Conservation (phyloP, 1,140 invertebrate species). For the Antheraea mylitta region DNA sequence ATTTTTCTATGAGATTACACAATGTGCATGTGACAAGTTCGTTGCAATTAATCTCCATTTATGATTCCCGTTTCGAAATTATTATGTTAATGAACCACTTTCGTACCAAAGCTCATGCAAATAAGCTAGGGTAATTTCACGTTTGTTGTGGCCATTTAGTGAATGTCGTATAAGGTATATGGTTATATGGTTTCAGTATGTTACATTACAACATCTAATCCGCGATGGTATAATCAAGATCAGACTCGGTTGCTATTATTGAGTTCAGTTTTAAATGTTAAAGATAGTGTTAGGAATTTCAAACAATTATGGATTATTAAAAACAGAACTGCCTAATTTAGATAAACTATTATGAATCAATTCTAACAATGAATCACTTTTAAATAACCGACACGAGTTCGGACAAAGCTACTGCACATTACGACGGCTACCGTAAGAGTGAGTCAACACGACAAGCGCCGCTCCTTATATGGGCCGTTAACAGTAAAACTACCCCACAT, state of each 20-base stretch:
- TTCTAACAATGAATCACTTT: no score
- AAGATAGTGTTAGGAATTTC: no score
- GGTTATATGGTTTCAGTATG: neutral
- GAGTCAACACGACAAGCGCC: no score
- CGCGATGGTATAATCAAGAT: conserved; percentile 20
- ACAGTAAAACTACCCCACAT: no score
- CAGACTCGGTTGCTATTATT: neutral
- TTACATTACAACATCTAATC: conserved; percentile 11
- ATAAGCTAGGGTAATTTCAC: conserved; percentile 15
- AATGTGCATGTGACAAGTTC: neutral
- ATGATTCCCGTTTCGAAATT: conserved; percentile 20
- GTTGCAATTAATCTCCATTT: conserved; percentile 24
- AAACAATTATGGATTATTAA: no score
- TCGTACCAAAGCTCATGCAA: conserved; percentile 5
- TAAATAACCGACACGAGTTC: no score
- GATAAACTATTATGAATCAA: no score
- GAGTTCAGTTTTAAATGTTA: neutral
- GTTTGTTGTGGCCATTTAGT: conserved; percentile 8
- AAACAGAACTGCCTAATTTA: no score
- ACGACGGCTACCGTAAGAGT: no score
- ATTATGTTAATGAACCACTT: conserved; percentile 20
- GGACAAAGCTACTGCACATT: no score
- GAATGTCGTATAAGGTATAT: conserved; percentile 11
- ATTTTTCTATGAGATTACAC: neutral
- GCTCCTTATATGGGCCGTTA: no score